A percentile compares a stretch with the other conserved stretches of the same genome.
These are phyloP conservation scores for Lepeophtheirus salmonis DNA, from an alignment of 1,140 invertebrate species.

Conservation along the genomic window DNA sequence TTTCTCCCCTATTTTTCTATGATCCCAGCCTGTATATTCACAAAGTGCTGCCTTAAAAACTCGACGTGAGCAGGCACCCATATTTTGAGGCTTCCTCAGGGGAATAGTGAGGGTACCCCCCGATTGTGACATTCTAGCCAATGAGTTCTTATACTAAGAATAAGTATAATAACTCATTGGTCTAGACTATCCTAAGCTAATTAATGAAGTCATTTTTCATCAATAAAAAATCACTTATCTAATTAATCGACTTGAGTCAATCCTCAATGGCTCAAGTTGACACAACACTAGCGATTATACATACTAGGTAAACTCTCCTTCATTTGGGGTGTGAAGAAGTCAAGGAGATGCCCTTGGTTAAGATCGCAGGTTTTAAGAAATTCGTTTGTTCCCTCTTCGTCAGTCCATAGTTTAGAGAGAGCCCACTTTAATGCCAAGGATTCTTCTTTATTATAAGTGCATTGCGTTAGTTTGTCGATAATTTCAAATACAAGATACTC, in stretches of 20 bases:
- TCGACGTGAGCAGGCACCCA: too few species aligned
- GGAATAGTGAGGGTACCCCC: too few species aligned
- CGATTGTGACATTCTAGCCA: too few species aligned
- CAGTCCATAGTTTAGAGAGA: neutral
- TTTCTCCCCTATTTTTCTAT: too few species aligned
- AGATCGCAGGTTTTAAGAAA: neutral
- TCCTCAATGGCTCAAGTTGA: neutral
- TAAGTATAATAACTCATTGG: neutral
- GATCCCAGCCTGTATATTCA: too few species aligned
- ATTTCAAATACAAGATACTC: conserved; percentile 3
- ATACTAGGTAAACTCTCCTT: neutral
- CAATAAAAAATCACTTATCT: neutral
- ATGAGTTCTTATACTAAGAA: too few species aligned
- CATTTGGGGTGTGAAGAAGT: neutral
- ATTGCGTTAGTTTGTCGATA: neutral
- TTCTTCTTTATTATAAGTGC: neutral
- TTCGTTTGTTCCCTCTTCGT: neutral
- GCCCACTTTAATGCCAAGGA: neutral
- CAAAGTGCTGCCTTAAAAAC: too few species aligned
- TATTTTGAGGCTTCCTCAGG: too few species aligned
- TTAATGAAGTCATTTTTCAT: neutral
- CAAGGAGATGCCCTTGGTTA: neutral
- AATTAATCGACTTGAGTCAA: neutral
- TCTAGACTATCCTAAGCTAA: neutral
- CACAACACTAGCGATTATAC: neutral